Evolutionary conservation across 2,797 vertebrate genomes (phyloP).

Genomic region (Poecile montanus): DNA sequence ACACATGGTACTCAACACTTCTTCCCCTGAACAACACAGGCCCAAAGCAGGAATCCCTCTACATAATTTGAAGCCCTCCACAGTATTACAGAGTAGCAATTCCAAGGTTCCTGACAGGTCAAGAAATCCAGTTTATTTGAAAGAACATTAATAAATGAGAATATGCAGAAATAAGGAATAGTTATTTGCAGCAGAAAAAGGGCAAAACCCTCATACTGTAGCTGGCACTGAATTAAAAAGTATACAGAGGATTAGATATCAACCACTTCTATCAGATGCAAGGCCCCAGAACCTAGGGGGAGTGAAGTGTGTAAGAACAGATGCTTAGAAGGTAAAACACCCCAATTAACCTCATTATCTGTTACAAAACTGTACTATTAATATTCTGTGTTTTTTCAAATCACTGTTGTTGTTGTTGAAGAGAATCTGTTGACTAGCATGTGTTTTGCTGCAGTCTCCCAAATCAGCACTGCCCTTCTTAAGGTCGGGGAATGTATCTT

Average conservation of each 20-base stretch:
- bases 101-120: neutral
- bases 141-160: neutral
- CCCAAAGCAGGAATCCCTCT: neutral
- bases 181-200: slow-evolving; percentile 1
- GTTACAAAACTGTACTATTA: slow-evolving; percentile 65
- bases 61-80: neutral
- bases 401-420: slow-evolving; percentile 38
- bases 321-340: slow-evolving; percentile 57
- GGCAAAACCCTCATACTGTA: neutral
- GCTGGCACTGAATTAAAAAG: slow-evolving; percentile 23
- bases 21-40: neutral
- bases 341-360: slow-evolving; percentile 78
- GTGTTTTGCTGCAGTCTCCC: slow-evolving; percentile 53
- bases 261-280: slow-evolving; percentile 45
- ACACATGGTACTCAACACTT: neutral
- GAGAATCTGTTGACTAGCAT: slow-evolving; percentile 54
- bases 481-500: slow-evolving; percentile 72
- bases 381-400: slow-evolving; percentile 66
- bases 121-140: neutral
- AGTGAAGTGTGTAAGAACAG: slow-evolving; percentile 64
- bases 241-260: slow-evolving; percentile 18
- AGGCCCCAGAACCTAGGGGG: slow-evolving; percentile 65
- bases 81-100: neutral
- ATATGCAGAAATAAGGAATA: neutral
- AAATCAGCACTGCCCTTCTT: slow-evolving; percentile 66